These are phyloP conservation scores for Hozukius guyotensis DNA, from an alignment of 2,797 vertebrate species.

Conservation along the genomic window DNA sequence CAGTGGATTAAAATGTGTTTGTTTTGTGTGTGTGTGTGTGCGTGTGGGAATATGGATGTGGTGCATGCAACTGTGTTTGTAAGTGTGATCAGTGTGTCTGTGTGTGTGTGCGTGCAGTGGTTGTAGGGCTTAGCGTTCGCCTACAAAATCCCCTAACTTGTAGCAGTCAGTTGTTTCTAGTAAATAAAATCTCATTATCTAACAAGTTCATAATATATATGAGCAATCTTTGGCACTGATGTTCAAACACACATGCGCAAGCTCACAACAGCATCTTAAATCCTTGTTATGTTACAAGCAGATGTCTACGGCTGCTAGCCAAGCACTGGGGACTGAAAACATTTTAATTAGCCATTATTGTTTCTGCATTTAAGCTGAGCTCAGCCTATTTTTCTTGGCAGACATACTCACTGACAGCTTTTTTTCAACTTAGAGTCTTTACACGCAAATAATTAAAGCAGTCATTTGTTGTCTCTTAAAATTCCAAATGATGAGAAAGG, in stretches of 20 bases:
- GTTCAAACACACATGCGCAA: constrained; percentile 25
- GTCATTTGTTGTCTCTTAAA: constrained; percentile 27
- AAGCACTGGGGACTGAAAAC: constrained; percentile 56
- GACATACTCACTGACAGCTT: constrained; percentile 16
- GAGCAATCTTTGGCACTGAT: background rate
- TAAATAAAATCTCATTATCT: constrained; percentile 36
- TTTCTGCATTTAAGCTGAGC: constrained; percentile 51
- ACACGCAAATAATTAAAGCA: constrained; percentile 46
- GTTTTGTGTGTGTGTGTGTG: constrained; percentile 15
- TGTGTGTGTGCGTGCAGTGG: background rate
- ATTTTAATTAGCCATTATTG: constrained; percentile 64
- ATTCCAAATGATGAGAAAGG: constrained; percentile 2
- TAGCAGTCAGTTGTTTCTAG: constrained; percentile 16
- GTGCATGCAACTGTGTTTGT: constrained; percentile 4
- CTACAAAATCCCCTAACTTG: constrained; percentile 12
- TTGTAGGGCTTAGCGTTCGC: constrained; percentile 2
- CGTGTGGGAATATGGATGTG: background rate
- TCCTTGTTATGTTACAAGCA: constrained; percentile 49
- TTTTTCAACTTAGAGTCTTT: constrained; percentile 27
- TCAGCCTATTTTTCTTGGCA: constrained; percentile 43
- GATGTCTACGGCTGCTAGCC: constrained; percentile 56
- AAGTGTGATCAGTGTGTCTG: background rate
- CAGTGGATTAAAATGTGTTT: constrained; percentile 57
- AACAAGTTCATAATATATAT: constrained; percentile 27
- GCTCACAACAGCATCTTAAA: constrained; percentile 34